phyloP scores from a whole-genome alignment of 2,797 vertebrate species.

The Corythornis leucogaster region DNA sequence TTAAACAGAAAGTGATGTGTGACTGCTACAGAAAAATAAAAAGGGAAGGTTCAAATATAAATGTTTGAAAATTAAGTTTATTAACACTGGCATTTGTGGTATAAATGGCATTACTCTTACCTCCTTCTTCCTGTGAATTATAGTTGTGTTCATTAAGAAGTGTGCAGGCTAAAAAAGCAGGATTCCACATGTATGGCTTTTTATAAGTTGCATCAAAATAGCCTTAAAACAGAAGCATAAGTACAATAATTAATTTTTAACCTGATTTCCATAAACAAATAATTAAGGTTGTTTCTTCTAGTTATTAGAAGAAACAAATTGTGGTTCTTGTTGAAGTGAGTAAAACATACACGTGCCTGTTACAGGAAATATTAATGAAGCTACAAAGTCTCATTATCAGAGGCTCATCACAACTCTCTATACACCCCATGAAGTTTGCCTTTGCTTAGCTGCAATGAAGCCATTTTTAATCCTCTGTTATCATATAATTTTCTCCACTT shows the following conservation, averaged over 20 bases:
- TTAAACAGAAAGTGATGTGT: neutral
- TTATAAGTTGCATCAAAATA: slow-evolving; percentile 23
- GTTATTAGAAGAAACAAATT: neutral
- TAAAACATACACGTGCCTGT: neutral
- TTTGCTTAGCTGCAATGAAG: neutral
- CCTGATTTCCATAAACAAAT: neutral
- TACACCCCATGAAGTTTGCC: neutral
- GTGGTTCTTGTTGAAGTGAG: neutral
- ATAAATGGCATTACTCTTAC: slow-evolving; percentile 63
- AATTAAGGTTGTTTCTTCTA: neutral
- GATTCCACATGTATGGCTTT: slow-evolving; percentile 24
- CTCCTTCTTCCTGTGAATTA: slow-evolving; percentile 48
- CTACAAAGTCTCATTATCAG: neutral
- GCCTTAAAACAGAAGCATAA: slow-evolving; percentile 28
- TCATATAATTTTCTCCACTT: neutral
- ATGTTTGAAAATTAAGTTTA: slow-evolving; percentile 1
- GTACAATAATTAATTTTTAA: neutral
- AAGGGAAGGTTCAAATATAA: neutral
- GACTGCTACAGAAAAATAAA: neutral
- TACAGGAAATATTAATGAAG: neutral
- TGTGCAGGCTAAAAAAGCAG: slow-evolving; percentile 1
- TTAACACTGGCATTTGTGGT: neutral
- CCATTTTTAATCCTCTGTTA: neutral
- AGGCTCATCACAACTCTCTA: neutral
- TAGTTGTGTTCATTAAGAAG: slow-evolving; percentile 29